phyloP scores from a whole-genome alignment of 1,140 invertebrate genomes.

The Frieseomelitta varia region DNA sequence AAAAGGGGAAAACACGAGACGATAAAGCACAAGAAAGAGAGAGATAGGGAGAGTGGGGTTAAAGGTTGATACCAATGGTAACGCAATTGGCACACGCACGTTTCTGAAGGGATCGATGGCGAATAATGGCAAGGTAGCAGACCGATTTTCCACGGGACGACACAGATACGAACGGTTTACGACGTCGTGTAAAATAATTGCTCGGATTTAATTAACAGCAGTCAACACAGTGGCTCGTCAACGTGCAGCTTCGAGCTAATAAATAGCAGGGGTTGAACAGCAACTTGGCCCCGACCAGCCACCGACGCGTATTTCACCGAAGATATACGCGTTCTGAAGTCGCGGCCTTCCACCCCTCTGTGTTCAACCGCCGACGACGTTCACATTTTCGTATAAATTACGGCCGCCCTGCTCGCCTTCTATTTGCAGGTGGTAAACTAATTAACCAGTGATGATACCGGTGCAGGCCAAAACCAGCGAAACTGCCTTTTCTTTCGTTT shows the following conservation, averaged over 20 bases:
- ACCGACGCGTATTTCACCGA: conserved; percentile 62
- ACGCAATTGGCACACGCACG: not conserved
- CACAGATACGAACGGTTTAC: conserved; percentile 56
- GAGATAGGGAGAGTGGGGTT: not conserved
- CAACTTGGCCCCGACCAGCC: conserved; percentile 30
- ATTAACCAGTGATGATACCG: not conserved
- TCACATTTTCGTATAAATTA: conserved; percentile 36
- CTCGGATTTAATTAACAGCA: conserved; percentile 66
- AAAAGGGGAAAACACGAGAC: too few species aligned
- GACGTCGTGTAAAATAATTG: conserved; percentile 65
- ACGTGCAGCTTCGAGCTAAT: conserved; percentile 57
- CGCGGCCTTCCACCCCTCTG: not conserved
- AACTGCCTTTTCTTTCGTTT: not conserved
- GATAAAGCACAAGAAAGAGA: not conserved
- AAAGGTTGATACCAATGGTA: not conserved
- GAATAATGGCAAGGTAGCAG: conserved; percentile 37
- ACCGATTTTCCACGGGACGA: conserved; percentile 22
- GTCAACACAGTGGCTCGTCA: conserved; percentile 64
- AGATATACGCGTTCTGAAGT: conserved; percentile 61
- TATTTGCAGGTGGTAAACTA: not conserved
- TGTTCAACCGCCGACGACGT: not conserved
- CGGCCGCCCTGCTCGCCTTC: not conserved
- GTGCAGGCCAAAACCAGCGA: too few species aligned
- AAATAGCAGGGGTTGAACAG: conserved; percentile 51
- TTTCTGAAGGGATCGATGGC: conserved; percentile 39